phyloP scores from a whole-genome alignment of 2,113 vertebrate genomes.

The Lophochroa leadbeateri region DNA sequence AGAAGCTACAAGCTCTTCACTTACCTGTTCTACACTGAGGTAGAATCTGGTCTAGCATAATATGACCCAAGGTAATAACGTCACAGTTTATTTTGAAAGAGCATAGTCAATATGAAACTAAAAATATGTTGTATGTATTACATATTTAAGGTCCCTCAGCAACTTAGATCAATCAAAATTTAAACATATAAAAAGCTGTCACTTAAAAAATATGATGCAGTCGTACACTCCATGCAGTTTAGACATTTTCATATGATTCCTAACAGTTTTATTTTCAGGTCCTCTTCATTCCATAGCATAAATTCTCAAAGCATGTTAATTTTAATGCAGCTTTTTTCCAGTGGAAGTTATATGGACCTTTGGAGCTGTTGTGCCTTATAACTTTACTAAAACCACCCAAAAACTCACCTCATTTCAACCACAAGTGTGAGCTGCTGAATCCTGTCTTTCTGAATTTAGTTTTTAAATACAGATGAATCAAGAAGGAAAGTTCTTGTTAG shows the following conservation, averaged over 20 bases:
- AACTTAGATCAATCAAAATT: not conserved
- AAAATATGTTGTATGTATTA: not conserved
- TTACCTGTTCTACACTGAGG: not conserved
- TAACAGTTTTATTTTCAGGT: not conserved
- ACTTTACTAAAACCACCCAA: accelerated
- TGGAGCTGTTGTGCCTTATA: not conserved
- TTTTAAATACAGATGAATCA: not conserved
- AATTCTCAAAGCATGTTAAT: not conserved
- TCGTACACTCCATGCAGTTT: not conserved
- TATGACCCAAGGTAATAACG: not conserved
- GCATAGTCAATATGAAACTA: not conserved
- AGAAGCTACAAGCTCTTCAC: not conserved
- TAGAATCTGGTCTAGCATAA: not conserved
- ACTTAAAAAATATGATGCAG: not conserved
- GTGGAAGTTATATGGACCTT: not conserved
- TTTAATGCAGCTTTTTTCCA: not conserved
- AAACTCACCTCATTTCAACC: not conserved
- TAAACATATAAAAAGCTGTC: not conserved
- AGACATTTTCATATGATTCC: not conserved
- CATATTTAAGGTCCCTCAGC: not conserved
- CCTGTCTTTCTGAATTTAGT: not conserved
- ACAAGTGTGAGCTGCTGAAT: not conserved
- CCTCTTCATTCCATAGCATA: not conserved
- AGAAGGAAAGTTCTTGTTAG: not conserved
- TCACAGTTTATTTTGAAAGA: not conserved